Conservation (phyloP, 2,113 vertebrate genomes). For the Ceuthmochares aereus region DNA sequence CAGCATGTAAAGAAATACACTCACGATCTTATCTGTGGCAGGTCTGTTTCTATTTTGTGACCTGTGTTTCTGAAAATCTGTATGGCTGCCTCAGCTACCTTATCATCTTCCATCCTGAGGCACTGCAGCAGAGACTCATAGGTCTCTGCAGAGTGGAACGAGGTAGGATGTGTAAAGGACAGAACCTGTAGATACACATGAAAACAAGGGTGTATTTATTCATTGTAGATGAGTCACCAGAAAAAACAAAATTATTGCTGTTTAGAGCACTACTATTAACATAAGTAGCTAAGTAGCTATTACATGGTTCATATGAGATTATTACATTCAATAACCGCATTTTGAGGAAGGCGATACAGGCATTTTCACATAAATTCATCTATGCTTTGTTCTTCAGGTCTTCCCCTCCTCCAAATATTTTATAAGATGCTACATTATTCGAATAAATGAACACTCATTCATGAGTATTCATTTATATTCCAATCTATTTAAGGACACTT, state of each 20-base stretch:
- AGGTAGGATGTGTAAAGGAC: slow-evolving; percentile 98
- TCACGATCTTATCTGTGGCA: slow-evolving; percentile 97
- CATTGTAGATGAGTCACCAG: not conserved
- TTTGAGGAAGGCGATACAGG: not conserved
- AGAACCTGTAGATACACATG: slow-evolving; percentile 83
- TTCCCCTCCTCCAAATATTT: not conserved
- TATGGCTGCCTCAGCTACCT: slow-evolving; percentile 97
- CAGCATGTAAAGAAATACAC: slow-evolving; percentile 51
- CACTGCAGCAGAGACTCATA: slow-evolving; percentile 98
- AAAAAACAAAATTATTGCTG: not conserved
- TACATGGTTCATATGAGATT: not conserved
- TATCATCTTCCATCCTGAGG: slow-evolving; percentile 99
- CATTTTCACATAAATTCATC: not conserved
- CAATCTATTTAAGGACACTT: not conserved
- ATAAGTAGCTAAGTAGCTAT: not conserved
- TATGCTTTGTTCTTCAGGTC: not conserved
- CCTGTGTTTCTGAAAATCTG: slow-evolving; percentile 99
- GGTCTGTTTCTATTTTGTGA: slow-evolving; percentile 97
- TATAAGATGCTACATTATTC: not conserved
- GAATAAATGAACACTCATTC: not conserved
- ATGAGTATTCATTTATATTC: not conserved
- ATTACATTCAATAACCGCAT: not conserved
- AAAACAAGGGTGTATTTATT: not conserved
- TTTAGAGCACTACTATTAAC: not conserved
- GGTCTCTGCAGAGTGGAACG: slow-evolving; percentile 98